phyloP scores from a whole-genome alignment of 2,888 invertebrate genomes.

The Leptopilina myrica region DNA sequence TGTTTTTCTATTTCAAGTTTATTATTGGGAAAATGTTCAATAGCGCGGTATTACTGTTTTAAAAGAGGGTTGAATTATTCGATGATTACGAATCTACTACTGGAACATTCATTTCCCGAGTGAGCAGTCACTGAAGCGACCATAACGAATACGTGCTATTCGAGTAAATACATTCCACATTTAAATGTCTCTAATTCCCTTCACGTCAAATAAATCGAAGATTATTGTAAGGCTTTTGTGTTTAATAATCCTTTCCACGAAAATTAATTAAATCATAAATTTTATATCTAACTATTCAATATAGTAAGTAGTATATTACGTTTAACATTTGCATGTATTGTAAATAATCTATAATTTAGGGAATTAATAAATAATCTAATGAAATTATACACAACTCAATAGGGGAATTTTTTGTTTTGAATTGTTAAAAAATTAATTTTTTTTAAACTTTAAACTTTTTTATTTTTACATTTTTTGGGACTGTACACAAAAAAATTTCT shows the following conservation, averaged over 20 bases:
- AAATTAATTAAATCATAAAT: not conserved
- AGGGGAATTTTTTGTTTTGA: too few relatives aligned
- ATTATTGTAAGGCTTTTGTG: not conserved
- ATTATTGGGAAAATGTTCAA: not conserved
- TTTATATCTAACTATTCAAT: too few relatives aligned
- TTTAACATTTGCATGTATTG: too few relatives aligned
- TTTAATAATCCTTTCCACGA: not conserved
- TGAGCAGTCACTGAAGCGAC: constrained; percentile 58
- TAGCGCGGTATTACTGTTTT: constrained; percentile 41
- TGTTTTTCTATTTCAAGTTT: not conserved
- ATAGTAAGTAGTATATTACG: too few relatives aligned
- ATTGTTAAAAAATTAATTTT: too few relatives aligned
- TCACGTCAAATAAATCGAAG: constrained; percentile 4
- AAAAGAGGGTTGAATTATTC: constrained; percentile 62
- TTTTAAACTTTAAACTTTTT: too few relatives aligned
- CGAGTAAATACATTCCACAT: constrained; percentile 8
- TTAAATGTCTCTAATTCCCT: constrained; percentile 22
- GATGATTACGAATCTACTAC: constrained; percentile 60
- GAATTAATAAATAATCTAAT: too few relatives aligned
- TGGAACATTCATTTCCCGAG: constrained; percentile 62
- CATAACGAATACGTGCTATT: constrained; percentile 65
- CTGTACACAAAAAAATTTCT: too few relatives aligned
- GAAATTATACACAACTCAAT: too few relatives aligned
- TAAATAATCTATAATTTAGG: too few relatives aligned
- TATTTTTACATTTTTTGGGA: too few relatives aligned